Conservation (phyloP, 2,888 invertebrate genomes). For the Clunio marinus region DNA sequence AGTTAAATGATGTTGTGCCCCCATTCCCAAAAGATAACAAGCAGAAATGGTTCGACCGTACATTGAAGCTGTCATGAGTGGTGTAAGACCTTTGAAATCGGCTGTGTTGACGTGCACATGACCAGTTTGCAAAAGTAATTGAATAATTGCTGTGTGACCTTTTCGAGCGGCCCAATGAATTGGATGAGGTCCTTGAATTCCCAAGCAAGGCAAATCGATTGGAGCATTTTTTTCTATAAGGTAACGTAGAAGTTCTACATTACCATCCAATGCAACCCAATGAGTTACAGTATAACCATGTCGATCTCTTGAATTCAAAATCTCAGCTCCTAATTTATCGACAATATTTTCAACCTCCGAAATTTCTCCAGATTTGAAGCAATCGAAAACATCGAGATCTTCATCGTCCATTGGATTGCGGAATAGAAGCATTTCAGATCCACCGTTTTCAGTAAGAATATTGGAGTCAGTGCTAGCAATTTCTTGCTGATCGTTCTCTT, state of each 20-base stretch:
- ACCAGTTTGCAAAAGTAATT: slow-evolving; percentile 70
- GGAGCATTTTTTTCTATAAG: slow-evolving; percentile 78
- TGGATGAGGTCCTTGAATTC: slow-evolving; percentile 83
- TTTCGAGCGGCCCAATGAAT: slow-evolving; percentile 94
- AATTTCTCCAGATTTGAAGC: slow-evolving; percentile 79
- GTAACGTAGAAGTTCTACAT: slow-evolving; percentile 83
- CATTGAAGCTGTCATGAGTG: slow-evolving; percentile 89
- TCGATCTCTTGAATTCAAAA: slow-evolving; percentile 75
- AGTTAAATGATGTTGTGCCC: slow-evolving; percentile 76
- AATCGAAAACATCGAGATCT: slow-evolving; percentile 67
- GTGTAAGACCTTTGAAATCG: slow-evolving; percentile 85
- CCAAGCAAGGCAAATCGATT: slow-evolving; percentile 79
- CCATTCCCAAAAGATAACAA: slow-evolving; percentile 84
- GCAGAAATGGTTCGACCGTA: slow-evolving; percentile 87
- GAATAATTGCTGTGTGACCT: slow-evolving; percentile 85
- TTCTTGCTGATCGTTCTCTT: slow-evolving; percentile 34
- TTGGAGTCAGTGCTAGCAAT: slow-evolving; percentile 33
- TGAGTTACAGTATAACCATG: slow-evolving; percentile 92
- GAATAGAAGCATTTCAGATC: slow-evolving; percentile 31
- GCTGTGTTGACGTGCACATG: slow-evolving; percentile 79
- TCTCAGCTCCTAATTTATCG: slow-evolving; percentile 73
- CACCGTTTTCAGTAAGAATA: slow-evolving; percentile 27
- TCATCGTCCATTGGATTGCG: slow-evolving; percentile 36
- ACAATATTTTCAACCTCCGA: slow-evolving; percentile 78
- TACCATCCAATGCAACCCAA: slow-evolving; percentile 87